Percentiles rank a stretch among this genome's conserved stretches.
Conservation (phyloP, 2,113 vertebrate species). For the Corapipo altera region DNA sequence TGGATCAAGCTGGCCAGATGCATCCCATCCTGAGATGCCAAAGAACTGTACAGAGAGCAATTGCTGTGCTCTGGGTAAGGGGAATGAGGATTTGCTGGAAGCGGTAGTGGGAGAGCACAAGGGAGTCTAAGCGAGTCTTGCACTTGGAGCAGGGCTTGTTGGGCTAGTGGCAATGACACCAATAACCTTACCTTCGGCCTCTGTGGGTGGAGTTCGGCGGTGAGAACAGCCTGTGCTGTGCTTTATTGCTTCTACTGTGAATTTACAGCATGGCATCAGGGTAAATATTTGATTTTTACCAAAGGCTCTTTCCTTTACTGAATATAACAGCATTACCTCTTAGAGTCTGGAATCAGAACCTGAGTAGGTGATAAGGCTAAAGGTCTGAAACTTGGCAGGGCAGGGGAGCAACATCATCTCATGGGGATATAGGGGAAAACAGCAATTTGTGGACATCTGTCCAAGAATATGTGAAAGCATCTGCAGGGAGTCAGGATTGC, state of each 20-base stretch:
- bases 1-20: not conserved
- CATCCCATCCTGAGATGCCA: rapidly evolving
- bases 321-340: not conserved
- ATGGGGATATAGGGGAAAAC: not conserved
- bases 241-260: not conserved
- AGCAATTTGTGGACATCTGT: not conserved
- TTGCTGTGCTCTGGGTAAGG: not conserved
- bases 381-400: not conserved
- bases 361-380: not conserved
- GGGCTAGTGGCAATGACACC: not conserved
- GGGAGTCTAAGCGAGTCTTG: rapidly evolving
- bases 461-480: not conserved
- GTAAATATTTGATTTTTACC: not conserved
- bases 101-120: not conserved
- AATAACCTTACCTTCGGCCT: not conserved
- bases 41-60: not conserved
- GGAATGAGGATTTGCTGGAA: not conserved
- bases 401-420: not conserved
- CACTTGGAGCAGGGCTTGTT: not conserved
- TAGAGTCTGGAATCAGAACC: not conserved
- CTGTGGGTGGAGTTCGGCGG: not conserved
- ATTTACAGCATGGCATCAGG: not conserved
- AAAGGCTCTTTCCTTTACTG: not conserved
- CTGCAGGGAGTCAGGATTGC: not conserved
- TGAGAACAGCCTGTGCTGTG: not conserved